Evolutionary conservation across 2,888 invertebrate species (phyloP).

Genomic region (Drosophila meridionalis): DNA sequence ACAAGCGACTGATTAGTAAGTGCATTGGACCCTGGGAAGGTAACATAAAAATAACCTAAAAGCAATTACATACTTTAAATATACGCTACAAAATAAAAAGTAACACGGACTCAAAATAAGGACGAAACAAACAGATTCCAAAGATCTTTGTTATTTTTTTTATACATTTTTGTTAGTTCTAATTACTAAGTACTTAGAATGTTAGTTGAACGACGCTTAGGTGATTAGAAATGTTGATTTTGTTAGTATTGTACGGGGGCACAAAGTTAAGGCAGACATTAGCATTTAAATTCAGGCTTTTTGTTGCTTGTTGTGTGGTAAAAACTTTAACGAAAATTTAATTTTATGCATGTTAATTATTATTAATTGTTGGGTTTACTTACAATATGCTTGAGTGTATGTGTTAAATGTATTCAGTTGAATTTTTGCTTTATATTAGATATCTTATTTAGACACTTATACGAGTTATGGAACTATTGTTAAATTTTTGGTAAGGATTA

Average conservation of each 20-base stretch:
- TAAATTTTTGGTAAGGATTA: conserved; percentile 26
- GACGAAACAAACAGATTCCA: conserved; percentile 58
- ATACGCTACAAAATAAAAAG: conserved; percentile 64
- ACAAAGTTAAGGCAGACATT: conserved; percentile 47
- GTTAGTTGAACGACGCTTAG: conserved; percentile 66
- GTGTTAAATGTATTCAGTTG: conserved; percentile 38
- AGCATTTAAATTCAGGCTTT: conserved; percentile 60
- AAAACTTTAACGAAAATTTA: conserved; percentile 61
- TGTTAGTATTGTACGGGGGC: conserved; percentile 63
- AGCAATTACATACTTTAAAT: conserved; percentile 53
- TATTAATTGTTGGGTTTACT: conserved; percentile 69
- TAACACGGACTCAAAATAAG: conserved; percentile 58
- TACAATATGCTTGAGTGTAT: conserved; percentile 72
- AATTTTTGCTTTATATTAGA: conserved; percentile 28
- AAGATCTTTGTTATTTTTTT: conserved; percentile 51
- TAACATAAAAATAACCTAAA: conserved; percentile 62
- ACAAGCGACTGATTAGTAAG: conserved; percentile 36
- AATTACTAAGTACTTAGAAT: conserved; percentile 44
- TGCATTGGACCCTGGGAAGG: background rate
- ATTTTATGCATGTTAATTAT: conserved; percentile 34
- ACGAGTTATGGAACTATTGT: conserved; percentile 59
- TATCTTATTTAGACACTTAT: conserved; percentile 43
- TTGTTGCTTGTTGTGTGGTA: conserved; percentile 59
- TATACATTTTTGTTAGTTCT: conserved; percentile 53
- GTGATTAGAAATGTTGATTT: conserved; percentile 42